Conservation (phyloP, 23 tunicate species). For the Botrylloides violaceus region DNA sequence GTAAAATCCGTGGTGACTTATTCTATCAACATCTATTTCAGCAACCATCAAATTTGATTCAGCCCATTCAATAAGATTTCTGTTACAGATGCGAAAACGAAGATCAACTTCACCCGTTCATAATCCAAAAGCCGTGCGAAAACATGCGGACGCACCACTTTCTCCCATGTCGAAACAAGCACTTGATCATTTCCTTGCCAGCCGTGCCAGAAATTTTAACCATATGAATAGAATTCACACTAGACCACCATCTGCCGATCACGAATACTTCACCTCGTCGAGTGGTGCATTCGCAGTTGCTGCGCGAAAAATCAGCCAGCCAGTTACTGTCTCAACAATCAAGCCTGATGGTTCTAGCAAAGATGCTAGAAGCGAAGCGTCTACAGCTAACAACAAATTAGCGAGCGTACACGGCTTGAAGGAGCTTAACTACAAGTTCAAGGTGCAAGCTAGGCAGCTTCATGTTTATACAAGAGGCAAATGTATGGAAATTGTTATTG, state of each 20-base stretch:
- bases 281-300: background rate
- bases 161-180: conserved; percentile 11
- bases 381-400: background rate
- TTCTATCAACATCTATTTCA: too few species aligned
- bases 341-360: background rate
- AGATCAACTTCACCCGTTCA: conserved; percentile 18
- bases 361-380: background rate
- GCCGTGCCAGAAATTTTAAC: background rate
- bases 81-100: conserved; percentile 2
- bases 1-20: too few species aligned
- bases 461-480: conserved; percentile 42
- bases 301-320: background rate
- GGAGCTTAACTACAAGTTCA: background rate
- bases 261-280: conserved; percentile 4
- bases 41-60: too few species aligned
- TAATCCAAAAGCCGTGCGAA: background rate
- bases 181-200: background rate
- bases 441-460: conserved; percentile 28
- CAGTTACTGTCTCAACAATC: background rate
- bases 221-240: background rate
- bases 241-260: conserved; percentile 9
- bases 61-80: too few species aligned
- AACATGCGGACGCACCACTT: background rate
- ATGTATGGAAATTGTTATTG: conserved; percentile 60
- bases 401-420: background rate